Percentiles rank a stretch among this genome's conserved stretches.
These are phyloP conservation scores for Alca torda DNA, from an alignment of 2,797 vertebrate genomes.

Conservation along the genomic window DNA sequence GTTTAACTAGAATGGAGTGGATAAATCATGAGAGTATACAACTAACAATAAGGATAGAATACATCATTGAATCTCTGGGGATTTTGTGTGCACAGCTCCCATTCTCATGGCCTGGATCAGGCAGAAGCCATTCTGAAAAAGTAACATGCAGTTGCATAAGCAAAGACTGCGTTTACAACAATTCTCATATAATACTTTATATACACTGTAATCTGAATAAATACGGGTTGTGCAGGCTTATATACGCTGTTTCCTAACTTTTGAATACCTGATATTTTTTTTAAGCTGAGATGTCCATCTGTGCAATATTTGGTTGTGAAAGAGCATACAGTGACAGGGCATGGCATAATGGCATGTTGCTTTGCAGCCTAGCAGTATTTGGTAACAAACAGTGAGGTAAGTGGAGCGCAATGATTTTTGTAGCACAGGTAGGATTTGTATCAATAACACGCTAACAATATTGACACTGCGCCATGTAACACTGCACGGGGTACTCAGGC, in stretches of 20 bases:
- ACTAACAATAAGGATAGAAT: background rate
- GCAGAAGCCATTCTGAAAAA: background rate
- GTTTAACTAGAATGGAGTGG: background rate
- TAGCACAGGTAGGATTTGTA: accelerated
- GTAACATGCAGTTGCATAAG: background rate
- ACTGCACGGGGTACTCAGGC: accelerated
- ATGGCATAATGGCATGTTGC: background rate
- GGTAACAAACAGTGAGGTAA: background rate
- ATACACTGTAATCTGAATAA: background rate
- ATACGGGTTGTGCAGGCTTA: background rate
- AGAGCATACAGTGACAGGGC: background rate
- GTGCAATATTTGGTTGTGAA: background rate
- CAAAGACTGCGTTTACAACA: background rate
- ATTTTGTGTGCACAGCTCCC: background rate
- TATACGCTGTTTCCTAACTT: background rate
- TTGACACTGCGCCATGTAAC: accelerated
- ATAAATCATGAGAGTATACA: background rate
- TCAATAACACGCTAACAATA: accelerated
- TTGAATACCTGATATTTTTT: background rate
- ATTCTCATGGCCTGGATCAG: background rate
- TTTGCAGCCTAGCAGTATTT: background rate
- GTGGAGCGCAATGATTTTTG: accelerated
- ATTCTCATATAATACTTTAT: background rate
- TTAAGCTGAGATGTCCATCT: background rate
- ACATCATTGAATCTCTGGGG: too few relatives aligned